phyloP scores from a whole-genome alignment of 2,888 invertebrate genomes.

The Orthonychiurus folsomi region DNA sequence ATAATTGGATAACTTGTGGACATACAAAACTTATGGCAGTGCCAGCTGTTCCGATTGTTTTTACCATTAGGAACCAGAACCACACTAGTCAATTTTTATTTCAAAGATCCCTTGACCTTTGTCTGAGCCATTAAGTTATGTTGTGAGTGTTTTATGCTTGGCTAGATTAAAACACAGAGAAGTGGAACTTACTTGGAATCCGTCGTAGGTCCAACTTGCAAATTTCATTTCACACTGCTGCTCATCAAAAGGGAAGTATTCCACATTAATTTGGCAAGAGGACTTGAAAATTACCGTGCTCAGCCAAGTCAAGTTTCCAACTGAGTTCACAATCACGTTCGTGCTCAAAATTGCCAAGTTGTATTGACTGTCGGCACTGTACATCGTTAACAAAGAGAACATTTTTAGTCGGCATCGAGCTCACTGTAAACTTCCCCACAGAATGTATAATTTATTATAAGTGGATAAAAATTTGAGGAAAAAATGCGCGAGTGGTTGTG shows the following conservation, averaged over 20 bases:
- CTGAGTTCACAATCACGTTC: conserved; percentile 49
- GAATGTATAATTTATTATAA: conserved; percentile 4
- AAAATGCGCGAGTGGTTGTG: background rate
- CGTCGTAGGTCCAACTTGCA: conserved; percentile 52
- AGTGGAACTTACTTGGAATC: conserved; percentile 45
- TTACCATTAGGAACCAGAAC: too few relatives aligned
- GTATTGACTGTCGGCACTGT: conserved; percentile 44
- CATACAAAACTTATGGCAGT: too few relatives aligned
- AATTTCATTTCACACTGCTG: conserved; percentile 50
- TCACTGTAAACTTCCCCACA: background rate
- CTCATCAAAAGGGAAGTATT: conserved; percentile 52
- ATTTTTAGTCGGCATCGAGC: background rate
- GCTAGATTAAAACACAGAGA: too few relatives aligned
- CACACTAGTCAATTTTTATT: too few relatives aligned
- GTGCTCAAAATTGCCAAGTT: conserved; percentile 48
- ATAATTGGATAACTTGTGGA: too few relatives aligned
- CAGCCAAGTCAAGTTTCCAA: conserved; percentile 52
- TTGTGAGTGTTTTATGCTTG: too few relatives aligned
- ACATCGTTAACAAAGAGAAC: background rate
- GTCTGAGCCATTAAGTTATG: too few relatives aligned
- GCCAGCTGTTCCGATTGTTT: too few relatives aligned
- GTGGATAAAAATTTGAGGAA: background rate
- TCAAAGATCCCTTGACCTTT: too few relatives aligned
- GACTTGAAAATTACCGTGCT: conserved; percentile 50
- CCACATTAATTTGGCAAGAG: conserved; percentile 50